Evolutionary conservation across 1,140 invertebrate genomes (phyloP).

Genomic region (Chlorops oryzae): DNA sequence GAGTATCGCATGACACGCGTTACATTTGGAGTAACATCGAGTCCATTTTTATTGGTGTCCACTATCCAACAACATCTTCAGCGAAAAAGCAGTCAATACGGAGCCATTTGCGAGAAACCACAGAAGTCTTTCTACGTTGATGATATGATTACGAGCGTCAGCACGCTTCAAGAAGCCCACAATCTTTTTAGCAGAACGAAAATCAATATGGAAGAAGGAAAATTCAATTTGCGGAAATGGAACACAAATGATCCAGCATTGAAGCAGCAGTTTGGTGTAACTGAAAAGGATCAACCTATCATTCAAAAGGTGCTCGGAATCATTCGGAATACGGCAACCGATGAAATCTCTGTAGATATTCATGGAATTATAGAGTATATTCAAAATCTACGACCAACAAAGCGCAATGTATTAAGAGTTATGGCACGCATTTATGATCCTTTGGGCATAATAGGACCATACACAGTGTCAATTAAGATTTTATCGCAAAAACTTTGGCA

Average conservation of each 20-base stretch:
- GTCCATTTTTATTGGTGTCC: neutral
- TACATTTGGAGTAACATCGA: conserved; percentile 1
- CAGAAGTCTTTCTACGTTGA: conserved; percentile 3
- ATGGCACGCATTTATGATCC: conserved; percentile 40
- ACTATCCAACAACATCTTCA: neutral
- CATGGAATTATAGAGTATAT: neutral
- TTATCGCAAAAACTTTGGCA: conserved; percentile 44
- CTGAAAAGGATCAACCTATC: neutral
- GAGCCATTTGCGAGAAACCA: neutral
- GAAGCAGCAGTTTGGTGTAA: neutral
- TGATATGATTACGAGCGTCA: neutral
- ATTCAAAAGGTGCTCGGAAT: conserved; percentile 7
- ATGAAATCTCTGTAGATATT: neutral
- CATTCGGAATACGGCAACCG: neutral
- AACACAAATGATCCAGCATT: neutral
- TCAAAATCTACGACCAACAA: conserved; percentile 14
- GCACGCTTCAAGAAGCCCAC: neutral
- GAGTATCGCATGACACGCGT: conserved; percentile 7
- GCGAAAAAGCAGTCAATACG: neutral
- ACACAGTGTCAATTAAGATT: conserved; percentile 35
- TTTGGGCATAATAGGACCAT: conserved; percentile 41
- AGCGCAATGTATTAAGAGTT: conserved; percentile 28
- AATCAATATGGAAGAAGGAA: neutral
- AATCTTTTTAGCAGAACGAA: neutral
- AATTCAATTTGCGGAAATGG: conserved; percentile 5